Evolutionary conservation across 2,888 invertebrate species (phyloP).

Genomic region (Clanis bilineata): DNA sequence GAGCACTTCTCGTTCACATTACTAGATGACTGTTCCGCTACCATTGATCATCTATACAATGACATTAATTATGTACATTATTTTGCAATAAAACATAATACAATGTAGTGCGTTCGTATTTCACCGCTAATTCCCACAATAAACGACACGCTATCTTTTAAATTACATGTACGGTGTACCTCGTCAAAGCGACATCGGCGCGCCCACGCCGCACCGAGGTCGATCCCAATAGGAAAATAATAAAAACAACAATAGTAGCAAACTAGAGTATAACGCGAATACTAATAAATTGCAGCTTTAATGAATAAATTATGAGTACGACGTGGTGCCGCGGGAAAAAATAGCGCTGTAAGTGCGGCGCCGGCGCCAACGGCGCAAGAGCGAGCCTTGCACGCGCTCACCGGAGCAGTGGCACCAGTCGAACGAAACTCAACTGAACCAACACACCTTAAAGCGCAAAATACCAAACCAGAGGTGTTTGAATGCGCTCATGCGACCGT

Average conservation of each 20-base stretch:
- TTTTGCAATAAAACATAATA: neutral
- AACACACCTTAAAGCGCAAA: constrained; percentile 35
- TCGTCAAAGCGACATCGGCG: constrained; percentile 34
- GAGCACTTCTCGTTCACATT: neutral
- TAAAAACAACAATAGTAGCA: constrained; percentile 61
- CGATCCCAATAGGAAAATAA: constrained; percentile 40
- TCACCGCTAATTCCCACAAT: constrained; percentile 49
- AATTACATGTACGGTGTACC: constrained; percentile 44
- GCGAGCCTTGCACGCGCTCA: constrained; percentile 62
- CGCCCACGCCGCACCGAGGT: constrained; percentile 42
- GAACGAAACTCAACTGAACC: constrained; percentile 43
- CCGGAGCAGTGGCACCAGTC: constrained; percentile 44
- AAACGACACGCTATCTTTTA: constrained; percentile 55
- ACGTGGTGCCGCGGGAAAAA: constrained; percentile 71
- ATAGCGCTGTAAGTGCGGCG: constrained; percentile 74
- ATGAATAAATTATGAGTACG: constrained; percentile 77
- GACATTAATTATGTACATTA: neutral
- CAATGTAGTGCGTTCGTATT: constrained; percentile 24
- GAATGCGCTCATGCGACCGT: constrained; percentile 80
- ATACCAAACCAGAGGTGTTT: constrained; percentile 38
- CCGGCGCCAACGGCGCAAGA: constrained; percentile 76
- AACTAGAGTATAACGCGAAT: constrained; percentile 63
- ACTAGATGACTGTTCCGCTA: neutral
- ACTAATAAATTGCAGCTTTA: constrained; percentile 67
- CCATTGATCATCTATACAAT: neutral